These are phyloP conservation scores for Agonopterix subpropinquella DNA, from an alignment of 2,888 invertebrate genomes.

Conservation along the genomic window DNA sequence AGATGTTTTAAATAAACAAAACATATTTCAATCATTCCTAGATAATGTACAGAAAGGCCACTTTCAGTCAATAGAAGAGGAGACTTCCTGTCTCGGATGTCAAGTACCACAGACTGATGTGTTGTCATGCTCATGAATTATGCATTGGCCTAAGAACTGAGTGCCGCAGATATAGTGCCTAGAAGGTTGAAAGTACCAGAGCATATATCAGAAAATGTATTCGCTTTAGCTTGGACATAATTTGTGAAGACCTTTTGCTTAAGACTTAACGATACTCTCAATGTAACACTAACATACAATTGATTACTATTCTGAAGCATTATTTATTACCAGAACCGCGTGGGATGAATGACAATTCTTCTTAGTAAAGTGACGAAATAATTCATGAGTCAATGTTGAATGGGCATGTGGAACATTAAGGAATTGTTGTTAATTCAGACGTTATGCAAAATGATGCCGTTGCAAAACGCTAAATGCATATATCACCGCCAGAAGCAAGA, in stretches of 20 bases:
- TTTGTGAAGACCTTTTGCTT: too few species aligned
- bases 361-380: slow-evolving; percentile 46
- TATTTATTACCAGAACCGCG: slow-evolving; percentile 36
- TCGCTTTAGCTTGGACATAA: too few species aligned
- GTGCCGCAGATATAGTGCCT: slow-evolving; percentile 2
- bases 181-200: background rate
- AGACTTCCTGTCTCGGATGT: slow-evolving; percentile 45
- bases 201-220: background rate
- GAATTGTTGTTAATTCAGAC: slow-evolving; percentile 10
- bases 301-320: slow-evolving; percentile 27
- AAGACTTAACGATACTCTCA: background rate
- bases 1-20: too few species aligned
- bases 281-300: background rate
- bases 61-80: slow-evolving; percentile 29
- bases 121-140: slow-evolving; percentile 29
- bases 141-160: slow-evolving; percentile 13
- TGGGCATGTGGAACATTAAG: slow-evolving; percentile 28
- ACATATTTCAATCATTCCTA: too few species aligned
- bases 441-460: slow-evolving; percentile 19
- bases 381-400: slow-evolving; percentile 44
- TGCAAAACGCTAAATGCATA: slow-evolving; percentile 24
- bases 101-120: slow-evolving; percentile 31
- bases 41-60: slow-evolving; percentile 4
- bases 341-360: slow-evolving; percentile 45
- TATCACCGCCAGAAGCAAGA: slow-evolving; percentile 19